phyloP scores from a whole-genome alignment of 2,113 vertebrate genomes.

The Ginglymostoma cirratum region DNA sequence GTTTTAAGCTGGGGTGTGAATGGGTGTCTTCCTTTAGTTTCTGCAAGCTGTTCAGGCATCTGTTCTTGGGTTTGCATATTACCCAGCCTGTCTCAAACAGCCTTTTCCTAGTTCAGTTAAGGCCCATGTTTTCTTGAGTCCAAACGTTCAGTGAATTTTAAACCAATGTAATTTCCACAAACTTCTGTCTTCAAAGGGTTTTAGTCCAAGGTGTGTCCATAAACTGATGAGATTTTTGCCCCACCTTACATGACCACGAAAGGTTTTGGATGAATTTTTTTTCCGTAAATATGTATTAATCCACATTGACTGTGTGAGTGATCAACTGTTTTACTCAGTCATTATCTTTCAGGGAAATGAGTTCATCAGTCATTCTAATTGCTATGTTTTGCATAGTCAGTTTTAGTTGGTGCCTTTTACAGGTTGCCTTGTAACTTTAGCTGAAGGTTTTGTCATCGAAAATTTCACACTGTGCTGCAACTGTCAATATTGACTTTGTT shows the following conservation, averaged over 20 bases:
- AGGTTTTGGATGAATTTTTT: neutral
- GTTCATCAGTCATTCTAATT: constrained; percentile 35
- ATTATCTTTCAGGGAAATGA: constrained; percentile 6
- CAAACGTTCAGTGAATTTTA: too few relatives aligned
- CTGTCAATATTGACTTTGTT: constrained; percentile 31
- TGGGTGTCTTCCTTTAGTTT: too few relatives aligned
- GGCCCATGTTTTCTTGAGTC: too few relatives aligned
- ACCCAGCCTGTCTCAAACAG: too few relatives aligned
- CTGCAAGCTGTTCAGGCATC: too few relatives aligned
- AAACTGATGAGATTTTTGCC: too few relatives aligned
- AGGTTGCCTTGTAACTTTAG: constrained; percentile 21
- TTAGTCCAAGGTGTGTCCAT: too few relatives aligned
- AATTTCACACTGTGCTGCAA: constrained; percentile 18
- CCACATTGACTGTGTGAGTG: neutral
- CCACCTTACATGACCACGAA: neutral
- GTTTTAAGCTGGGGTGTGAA: too few relatives aligned
- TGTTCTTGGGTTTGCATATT: too few relatives aligned
- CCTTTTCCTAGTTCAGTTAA: too few relatives aligned
- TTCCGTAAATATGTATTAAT: neutral
- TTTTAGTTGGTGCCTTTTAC: constrained; percentile 15
- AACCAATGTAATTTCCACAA: too few relatives aligned
- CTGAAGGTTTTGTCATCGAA: constrained; percentile 5
- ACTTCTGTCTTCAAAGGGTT: too few relatives aligned
- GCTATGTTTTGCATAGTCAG: constrained; percentile 13
- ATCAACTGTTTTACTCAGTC: neutral